These are phyloP conservation scores for Sphyrna mokarran DNA, from an alignment of 2,113 vertebrate species.

Conservation along the genomic window DNA sequence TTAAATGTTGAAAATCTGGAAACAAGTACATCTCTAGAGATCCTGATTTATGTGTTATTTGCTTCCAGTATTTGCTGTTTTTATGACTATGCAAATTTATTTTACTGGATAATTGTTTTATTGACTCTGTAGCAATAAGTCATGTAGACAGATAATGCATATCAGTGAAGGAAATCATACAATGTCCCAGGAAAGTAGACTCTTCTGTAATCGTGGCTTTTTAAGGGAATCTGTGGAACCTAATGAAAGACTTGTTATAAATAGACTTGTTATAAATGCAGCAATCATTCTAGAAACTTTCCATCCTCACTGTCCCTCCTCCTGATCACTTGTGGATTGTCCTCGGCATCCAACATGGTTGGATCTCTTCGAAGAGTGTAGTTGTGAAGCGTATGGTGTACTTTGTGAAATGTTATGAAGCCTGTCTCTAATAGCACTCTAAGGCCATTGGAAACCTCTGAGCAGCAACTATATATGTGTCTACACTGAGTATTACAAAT, in stretches of 20 bases:
- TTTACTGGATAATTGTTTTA: neutral
- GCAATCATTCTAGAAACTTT: neutral
- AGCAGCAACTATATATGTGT: neutral
- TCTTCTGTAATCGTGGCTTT: neutral
- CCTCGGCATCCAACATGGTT: neutral
- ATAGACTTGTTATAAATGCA: neutral
- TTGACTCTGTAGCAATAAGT: neutral
- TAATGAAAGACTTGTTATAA: neutral
- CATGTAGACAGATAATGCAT: neutral
- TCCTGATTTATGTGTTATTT: neutral
- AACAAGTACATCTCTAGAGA: neutral
- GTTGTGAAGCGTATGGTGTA: neutral
- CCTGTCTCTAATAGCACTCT: neutral
- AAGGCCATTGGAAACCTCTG: neutral
- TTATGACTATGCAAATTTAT: neutral
- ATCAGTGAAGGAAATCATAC: neutral
- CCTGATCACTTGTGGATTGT: neutral
- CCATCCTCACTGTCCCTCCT: neutral
- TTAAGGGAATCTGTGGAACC: neutral
- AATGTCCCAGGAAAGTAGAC: neutral
- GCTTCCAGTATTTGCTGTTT: neutral
- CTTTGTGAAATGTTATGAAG: neutral
- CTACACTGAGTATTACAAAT: neutral
- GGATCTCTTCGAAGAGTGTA: neutral
- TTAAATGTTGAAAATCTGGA: neutral